phyloP scores from a whole-genome alignment of 1,140 invertebrate genomes.

The Ridgeia piscesae region DNA sequence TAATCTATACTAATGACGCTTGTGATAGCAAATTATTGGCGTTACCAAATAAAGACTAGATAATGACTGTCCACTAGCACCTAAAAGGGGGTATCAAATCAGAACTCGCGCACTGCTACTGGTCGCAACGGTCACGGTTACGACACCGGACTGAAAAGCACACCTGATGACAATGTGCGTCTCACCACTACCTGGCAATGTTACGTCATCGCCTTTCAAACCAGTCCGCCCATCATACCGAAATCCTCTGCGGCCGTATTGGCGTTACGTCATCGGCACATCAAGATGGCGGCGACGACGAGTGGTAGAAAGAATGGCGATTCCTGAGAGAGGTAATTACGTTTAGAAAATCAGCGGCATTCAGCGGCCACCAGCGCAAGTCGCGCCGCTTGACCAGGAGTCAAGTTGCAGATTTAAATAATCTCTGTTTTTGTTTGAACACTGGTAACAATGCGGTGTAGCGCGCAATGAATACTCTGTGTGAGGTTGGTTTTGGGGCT shows the following conservation, averaged over 20 bases:
- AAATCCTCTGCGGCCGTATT: background rate
- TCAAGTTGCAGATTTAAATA: background rate
- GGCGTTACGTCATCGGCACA: background rate
- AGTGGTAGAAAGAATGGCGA: background rate
- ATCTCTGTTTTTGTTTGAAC: background rate
- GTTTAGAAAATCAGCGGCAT: background rate
- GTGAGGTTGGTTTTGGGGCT: background rate
- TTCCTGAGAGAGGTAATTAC: background rate
- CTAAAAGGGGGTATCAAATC: background rate
- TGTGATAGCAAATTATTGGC: background rate
- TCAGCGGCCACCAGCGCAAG: background rate
- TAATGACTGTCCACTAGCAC: background rate
- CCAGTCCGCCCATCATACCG: background rate
- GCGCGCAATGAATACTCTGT: background rate
- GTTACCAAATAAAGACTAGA: background rate
- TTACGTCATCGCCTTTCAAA: background rate
- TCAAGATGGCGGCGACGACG: background rate
- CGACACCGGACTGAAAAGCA: background rate
- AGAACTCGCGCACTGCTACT: background rate
- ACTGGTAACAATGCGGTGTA: background rate
- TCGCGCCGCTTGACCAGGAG: background rate
- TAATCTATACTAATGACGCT: background rate
- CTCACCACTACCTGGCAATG: background rate
- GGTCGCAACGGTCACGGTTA: background rate
- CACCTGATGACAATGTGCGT: background rate